Evolutionary conservation across 2,113 vertebrate species (phyloP).

Genomic region (Bufo bufo): DNA sequence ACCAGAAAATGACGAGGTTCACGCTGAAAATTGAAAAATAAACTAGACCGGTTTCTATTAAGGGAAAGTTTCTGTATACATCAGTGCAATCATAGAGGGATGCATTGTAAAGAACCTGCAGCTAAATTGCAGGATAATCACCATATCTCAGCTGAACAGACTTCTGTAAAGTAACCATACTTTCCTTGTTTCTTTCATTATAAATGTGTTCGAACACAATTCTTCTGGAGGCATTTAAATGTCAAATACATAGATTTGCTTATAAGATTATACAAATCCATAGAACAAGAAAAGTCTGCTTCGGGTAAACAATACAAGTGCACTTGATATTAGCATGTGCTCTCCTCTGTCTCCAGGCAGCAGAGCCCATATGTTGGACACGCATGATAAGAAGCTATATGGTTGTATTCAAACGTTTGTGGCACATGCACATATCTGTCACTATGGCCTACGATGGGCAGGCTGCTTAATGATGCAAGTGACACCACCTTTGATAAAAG

Average conservation of each 20-base stretch:
- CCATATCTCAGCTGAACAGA: conserved; percentile 4
- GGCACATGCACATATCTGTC: conserved; percentile 42
- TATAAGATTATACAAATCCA: conserved; percentile 27
- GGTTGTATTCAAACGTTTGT: conserved; percentile 50
- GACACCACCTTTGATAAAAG: conserved; percentile 51
- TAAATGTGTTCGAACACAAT: conserved; percentile 25
- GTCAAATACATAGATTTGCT: conserved; percentile 29
- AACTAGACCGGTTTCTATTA: not conserved
- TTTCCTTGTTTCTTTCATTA: conserved; percentile 22
- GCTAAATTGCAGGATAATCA: conserved; percentile 21
- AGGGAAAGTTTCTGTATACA: not conserved
- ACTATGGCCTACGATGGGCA: conserved; percentile 44
- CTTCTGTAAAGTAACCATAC: conserved; percentile 1
- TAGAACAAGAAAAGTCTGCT: conserved; percentile 13
- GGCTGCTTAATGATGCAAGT: conserved; percentile 53
- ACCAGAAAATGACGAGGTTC: not conserved
- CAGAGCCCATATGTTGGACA: conserved; percentile 46
- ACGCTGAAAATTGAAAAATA: not conserved
- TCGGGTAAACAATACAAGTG: conserved; percentile 30
- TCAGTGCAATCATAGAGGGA: not conserved
- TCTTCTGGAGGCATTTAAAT: conserved; percentile 41
- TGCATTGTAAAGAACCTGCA: conserved; percentile 1
- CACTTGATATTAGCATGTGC: conserved; percentile 12
- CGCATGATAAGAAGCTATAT: conserved; percentile 47
- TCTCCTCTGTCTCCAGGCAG: conserved; percentile 13